These are phyloP conservation scores for Oryctolagus cuniculus DNA, from an alignment of 2,113 vertebrate species.

Conservation along the genomic window mOryCun1.1 NC_091437.1:7807001-7807500, in stretches of 20 bases:
- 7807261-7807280: accelerated
- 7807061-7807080: not conserved
- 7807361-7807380: not conserved
- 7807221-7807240: not conserved
- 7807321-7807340: not conserved
- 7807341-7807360: not conserved
- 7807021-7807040: not conserved
- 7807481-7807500: not conserved
- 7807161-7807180: not conserved
- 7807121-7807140: not conserved
- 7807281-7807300: accelerated
- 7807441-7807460: not conserved
- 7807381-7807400: not conserved
- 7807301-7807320: not conserved
- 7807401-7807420: not conserved
- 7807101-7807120: not conserved
- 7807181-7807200: not conserved
- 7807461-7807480: not conserved
- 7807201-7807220: not conserved
- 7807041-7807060: not conserved
- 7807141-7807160: not conserved
- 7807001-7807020: not conserved
- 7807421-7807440: not conserved
- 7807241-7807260: not conserved
- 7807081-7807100: not conserved